Evolutionary conservation across 2,888 invertebrate species (phyloP), one percentile per base, ranked within the genome.

Genomic region (Andrena minutula): DNA sequence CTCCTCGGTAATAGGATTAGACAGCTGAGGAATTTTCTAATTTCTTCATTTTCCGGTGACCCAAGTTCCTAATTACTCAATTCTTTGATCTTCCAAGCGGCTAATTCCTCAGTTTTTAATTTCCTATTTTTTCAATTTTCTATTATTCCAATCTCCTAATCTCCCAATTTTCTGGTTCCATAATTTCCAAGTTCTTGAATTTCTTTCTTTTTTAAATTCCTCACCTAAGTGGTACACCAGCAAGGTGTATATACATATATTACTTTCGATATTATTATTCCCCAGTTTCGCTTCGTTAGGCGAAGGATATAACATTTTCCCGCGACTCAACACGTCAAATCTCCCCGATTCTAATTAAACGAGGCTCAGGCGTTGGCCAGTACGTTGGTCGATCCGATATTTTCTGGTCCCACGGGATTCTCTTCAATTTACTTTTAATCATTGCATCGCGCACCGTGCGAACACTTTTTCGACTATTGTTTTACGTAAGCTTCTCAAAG

Each of bases 361-460:
- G 63, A 51, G 32, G 8, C 23, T 4, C 20, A 12, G 7, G 26
- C 7, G 26, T 70, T 35, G 28, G 26, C 30, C 47, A 71, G 49
- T 20, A 23, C 3, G 30, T 61, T 61, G 63, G 63, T 72, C 35
- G 51, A 47, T 63, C 51, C 8, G 23, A 41, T 20, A 23, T 28
- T 41, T 56, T 41, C 47, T 30, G 20, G 5, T 23, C 20, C n/a
- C 23, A 10, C 58, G 47, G 5, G 47, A 58, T 20, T 16, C 7
- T 65, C 2, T 47, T 47, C 1, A 66, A 23, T 68, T 60, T 32
- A 28, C 5, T 6, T 23, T n/a, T n/a, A 49, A 26, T 75, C 35
- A 60, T 68, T 12, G 30, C 66, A 28, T 53, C 23, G 53, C n/a
- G 5, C 7, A n/a, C 8, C 30, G 32, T 70, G 65, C 16, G 73